phyloP scores from a whole-genome alignment of 2,888 invertebrate genomes.

The Pollenia labialis region DNA sequence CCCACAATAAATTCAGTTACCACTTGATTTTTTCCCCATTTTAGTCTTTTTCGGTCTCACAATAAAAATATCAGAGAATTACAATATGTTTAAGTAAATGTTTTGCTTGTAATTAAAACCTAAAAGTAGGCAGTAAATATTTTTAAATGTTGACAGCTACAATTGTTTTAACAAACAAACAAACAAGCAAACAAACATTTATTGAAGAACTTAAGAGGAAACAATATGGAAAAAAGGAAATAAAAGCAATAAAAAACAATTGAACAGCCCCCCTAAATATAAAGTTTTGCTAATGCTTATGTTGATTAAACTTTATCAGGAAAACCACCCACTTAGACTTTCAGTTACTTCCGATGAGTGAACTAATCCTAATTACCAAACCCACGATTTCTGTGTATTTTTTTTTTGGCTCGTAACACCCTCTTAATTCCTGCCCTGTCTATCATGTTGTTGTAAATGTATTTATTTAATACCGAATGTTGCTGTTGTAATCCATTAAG shows the following conservation, averaged over 20 bases:
- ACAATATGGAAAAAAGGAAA: no score
- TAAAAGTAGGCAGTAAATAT: neutral
- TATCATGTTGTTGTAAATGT: neutral
- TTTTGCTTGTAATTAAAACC: no score
- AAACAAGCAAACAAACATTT: neutral
- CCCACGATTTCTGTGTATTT: neutral
- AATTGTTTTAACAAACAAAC: neutral
- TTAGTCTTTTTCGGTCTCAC: no score
- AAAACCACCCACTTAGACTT: no score
- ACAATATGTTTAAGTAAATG: no score
- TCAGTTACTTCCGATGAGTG: no score
- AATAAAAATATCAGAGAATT: no score
- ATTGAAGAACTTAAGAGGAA: neutral
- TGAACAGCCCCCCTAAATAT: neutral
- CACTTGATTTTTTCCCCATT: no score
- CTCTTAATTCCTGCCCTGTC: neutral
- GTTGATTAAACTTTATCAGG: no score
- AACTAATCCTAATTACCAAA: neutral
- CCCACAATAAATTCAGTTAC: no score
- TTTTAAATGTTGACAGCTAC: neutral
- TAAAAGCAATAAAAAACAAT: neutral
- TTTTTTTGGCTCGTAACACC: neutral
- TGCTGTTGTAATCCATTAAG: neutral
- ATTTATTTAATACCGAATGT: neutral
- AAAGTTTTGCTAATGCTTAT: neutral